Evolutionary conservation across 2,888 invertebrate genomes (phyloP), one percentile per base, ranked within the genome.

Genomic region (Timandra comae): DNA sequence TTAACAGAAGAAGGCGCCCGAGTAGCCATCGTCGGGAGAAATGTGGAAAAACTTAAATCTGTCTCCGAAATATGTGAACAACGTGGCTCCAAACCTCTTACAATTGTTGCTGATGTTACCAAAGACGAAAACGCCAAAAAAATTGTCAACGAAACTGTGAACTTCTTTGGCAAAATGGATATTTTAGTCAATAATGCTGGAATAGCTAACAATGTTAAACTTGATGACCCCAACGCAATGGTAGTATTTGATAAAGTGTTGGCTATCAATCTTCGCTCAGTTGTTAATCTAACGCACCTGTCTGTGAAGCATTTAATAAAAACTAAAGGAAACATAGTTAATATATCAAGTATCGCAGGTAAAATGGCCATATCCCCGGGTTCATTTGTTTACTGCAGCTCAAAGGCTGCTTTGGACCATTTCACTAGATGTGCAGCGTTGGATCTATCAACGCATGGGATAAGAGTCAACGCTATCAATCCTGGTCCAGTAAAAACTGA

Each of bases 371-470:
- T 46, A 3, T 28, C 29, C 12, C 30, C 26, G 2, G 29, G 12
- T 3, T 29, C 31, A 10, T 55, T 47, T 12, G 38, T 46, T 3
- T 57, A 56, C 27, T 35, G 44, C 12, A 13, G 40, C 1, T 53
- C 57, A 2, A 62, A 62, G 38, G 56, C 57, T 12, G 94, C 94
- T 1, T 70, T 96, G 2, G 96, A 97, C 78, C 95, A 96, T 61
- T 90, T 97, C 45, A 96, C 96, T 0, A 87, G 91, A 56, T 94
- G 94, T 63, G 81, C 90, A 3, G 96, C 96, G 2, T 72, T 96
- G 23, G 96, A 93, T 50, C 71, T 93, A 33, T 92, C 91, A 13
- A 43, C 85, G 0, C 90, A 90, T 57, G 87, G 90, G 41, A 91
- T 95, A 0, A 81, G 95, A 27, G 93, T 93, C 0, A 96, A 96